phyloP scores from a whole-genome alignment of 1,140 invertebrate species.

The Macrobrachium rosenbergii region DNA sequence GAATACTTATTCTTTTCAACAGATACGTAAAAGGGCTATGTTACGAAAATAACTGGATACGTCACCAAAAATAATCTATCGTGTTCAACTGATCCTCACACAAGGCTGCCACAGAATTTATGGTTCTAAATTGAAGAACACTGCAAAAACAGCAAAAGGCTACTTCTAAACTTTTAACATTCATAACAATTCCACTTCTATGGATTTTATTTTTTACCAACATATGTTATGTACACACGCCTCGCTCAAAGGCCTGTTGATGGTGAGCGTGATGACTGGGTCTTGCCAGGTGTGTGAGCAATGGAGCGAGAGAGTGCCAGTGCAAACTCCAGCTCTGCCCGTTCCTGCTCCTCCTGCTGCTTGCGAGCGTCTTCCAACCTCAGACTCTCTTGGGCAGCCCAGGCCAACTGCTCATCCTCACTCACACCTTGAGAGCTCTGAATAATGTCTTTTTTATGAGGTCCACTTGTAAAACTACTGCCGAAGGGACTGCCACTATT shows the following conservation, averaged over 20 bases:
- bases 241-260: slow-evolving; percentile 35
- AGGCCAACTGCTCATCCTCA: slow-evolving; percentile 70
- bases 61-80: too few relatives aligned
- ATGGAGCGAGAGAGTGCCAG: slow-evolving; percentile 67
- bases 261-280: slow-evolving; percentile 47
- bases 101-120: too few relatives aligned
- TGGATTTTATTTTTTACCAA: slow-evolving; percentile 1
- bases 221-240: not conserved
- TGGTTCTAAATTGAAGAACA: too few relatives aligned
- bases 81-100: too few relatives aligned
- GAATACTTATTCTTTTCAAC: too few relatives aligned
- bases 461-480: slow-evolving; percentile 43
- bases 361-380: slow-evolving; percentile 69
- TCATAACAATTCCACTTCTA: not conserved
- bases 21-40: too few relatives aligned
- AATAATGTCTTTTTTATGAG: slow-evolving; percentile 43
- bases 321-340: slow-evolving; percentile 71
- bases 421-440: slow-evolving; percentile 43
- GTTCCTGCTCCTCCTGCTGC: slow-evolving; percentile 69
- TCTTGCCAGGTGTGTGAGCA: slow-evolving; percentile 25
- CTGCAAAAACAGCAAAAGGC: too few relatives aligned
- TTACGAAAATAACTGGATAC: too few relatives aligned
- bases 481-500: slow-evolving; percentile 57
- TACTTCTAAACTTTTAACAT: too few relatives aligned
- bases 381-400: slow-evolving; percentile 70